Conservation (phyloP, 23 tunicate species). For the Styela clava region DNA sequence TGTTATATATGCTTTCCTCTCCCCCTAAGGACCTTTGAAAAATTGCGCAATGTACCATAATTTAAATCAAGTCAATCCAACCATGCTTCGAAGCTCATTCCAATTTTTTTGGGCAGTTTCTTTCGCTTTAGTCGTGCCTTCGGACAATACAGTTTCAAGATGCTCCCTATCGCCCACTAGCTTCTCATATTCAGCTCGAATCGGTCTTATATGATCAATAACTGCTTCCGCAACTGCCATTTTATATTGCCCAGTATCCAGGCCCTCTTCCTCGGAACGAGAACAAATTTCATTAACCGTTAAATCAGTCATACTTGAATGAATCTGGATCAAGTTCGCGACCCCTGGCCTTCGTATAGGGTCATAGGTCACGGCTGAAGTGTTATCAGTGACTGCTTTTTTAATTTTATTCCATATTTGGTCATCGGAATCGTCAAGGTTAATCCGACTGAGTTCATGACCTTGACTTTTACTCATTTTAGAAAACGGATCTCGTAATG, state of each 20-base stretch:
- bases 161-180: conserved; percentile 39
- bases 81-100: conserved; percentile 40
- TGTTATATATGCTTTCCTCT: no score
- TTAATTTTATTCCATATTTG: conserved; percentile 46
- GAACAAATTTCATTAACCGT: conserved; percentile 50
- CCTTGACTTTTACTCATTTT: conserved; percentile 86
- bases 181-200: conserved; percentile 48
- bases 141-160: conserved; percentile 37
- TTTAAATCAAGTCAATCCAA: no score
- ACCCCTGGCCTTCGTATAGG: conserved; percentile 84
- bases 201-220: conserved; percentile 51
- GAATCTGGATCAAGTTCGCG: conserved; percentile 78
- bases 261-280: neutral
- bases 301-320: conserved; percentile 46
- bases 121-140: conserved; percentile 48
- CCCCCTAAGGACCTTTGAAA: no score
- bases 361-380: conserved; percentile 78
- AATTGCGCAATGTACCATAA: no score
- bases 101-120: conserved; percentile 47
- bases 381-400: conserved; percentile 58
- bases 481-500: conserved; percentile 54
- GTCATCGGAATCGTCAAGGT: conserved; percentile 67
- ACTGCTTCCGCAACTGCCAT: conserved; percentile 71
- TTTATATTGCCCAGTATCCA: conserved; percentile 81
- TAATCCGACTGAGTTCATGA: conserved; percentile 37